Evolutionary conservation across 2,797 vertebrate genomes (phyloP).

Genomic region (Adrianichthys oophorus): DNA sequence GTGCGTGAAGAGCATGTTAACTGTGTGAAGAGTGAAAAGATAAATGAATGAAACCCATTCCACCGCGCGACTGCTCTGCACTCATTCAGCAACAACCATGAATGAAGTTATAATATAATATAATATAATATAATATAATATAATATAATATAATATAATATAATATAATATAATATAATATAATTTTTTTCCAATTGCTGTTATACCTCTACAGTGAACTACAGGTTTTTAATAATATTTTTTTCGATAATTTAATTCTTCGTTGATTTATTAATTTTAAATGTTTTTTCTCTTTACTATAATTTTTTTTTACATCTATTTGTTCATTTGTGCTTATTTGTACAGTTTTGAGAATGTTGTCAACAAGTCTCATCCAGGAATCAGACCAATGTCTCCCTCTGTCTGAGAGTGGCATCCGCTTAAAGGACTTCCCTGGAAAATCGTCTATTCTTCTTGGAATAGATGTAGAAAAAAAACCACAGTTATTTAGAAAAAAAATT

Average conservation of each 20-base stretch:
- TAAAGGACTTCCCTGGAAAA: constrained; percentile 12
- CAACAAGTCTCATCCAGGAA: constrained; percentile 4
- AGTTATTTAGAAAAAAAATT: too few relatives aligned
- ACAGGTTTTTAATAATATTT: too few relatives aligned
- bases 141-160: too few relatives aligned
- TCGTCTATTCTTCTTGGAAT: background rate
- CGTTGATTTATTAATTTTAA: too few relatives aligned
- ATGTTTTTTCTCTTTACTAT: too few relatives aligned
- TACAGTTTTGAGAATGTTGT: constrained; percentile 4
- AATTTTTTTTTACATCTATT: too few relatives aligned
- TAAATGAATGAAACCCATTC: constrained; percentile 26
- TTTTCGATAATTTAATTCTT: too few relatives aligned
- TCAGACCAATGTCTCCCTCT: constrained; percentile 13
- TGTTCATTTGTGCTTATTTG: background rate
- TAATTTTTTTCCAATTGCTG: too few relatives aligned
- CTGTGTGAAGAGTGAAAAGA: constrained; percentile 1
- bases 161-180: too few relatives aligned
- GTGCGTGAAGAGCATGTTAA: constrained; percentile 1
- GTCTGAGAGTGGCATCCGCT: constrained; percentile 27
- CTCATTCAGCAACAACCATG: constrained; percentile 47
- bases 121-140: too few relatives aligned
- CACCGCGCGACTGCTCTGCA: constrained; percentile 19
- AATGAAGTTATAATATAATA: constrained; percentile 26
- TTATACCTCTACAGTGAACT: too few relatives aligned
- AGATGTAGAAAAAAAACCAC: too few relatives aligned